phyloP scores from a whole-genome alignment of 2,113 vertebrate genomes.

The Mugil cephalus region DNA sequence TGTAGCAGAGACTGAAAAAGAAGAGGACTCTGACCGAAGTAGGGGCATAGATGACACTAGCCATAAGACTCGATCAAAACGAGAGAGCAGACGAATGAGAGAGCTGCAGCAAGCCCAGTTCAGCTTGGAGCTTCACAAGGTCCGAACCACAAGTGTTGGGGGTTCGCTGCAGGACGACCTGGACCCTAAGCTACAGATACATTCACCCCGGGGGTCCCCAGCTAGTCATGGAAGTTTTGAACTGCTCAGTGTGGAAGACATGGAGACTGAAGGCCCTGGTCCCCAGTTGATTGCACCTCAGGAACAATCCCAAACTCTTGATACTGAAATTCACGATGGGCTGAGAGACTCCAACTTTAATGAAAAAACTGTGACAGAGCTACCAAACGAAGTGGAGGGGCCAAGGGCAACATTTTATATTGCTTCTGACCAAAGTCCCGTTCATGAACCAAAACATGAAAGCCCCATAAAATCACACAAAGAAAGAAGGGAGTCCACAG shows the following conservation, averaged over 20 bases:
- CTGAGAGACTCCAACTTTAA: conserved; percentile 62
- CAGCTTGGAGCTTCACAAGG: conserved; percentile 94
- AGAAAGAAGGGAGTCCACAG: conserved; percentile 67
- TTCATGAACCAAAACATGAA: conserved; percentile 54
- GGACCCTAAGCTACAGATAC: conserved; percentile 72
- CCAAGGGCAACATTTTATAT: conserved; percentile 92
- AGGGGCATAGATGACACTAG: conserved; percentile 88
- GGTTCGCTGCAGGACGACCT: conserved; percentile 88
- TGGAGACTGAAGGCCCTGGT: conserved; percentile 85
- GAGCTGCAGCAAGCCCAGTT: conserved; percentile 97
- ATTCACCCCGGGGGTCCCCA: conserved; percentile 86
- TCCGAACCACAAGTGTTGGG: conserved; percentile 85
- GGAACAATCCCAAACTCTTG: conserved; percentile 9
- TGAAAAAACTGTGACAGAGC: conserved; percentile 50
- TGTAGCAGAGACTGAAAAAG: conserved; percentile 87
- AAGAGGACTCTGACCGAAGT: conserved; percentile 87
- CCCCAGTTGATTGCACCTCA: conserved; percentile 56
- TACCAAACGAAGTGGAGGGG: conserved; percentile 47
- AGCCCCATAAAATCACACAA: conserved; percentile 58
- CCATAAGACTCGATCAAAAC: conserved; percentile 91
- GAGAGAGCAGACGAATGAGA: conserved; percentile 94
- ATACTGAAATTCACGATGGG: background rate
- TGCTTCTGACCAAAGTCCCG: conserved; percentile 83
- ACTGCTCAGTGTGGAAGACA: conserved; percentile 85
- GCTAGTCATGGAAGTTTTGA: conserved; percentile 92